Base-by-base conservation (phyloP, 2,113 vertebrate species). In the Pontoporia blainvillei region DNA sequence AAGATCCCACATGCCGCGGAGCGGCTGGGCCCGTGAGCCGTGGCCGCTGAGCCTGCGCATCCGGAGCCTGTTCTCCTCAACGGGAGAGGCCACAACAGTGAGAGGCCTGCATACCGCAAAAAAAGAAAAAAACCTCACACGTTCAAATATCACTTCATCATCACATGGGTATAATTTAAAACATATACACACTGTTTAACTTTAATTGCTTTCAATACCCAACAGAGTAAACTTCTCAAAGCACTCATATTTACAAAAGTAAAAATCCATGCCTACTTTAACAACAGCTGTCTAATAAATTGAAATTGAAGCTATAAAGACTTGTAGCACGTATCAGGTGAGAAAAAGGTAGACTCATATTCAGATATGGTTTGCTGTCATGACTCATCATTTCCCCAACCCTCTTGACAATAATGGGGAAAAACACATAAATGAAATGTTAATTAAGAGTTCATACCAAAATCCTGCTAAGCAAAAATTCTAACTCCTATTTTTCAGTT, bases 401-500 rank as follows among this genome's bases (percentile, higher is more conserved):
- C 15, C 29, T 92, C 27, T 76, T 93, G 64, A 57, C 36, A 83
- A 41, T 69, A 73, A 92, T 6, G 2, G 20, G 5, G 5, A 57
- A 64, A 90, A 73, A 27, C 3, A 49, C 15, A 18, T 86, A 86
- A 81, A 3, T 95, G 29, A 71, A 84, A 72, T 64, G 15, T 78
- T 93, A 91, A 86, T 29, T 91, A 13, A 27, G 34, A 41, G 4
- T 25, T 86, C 72, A 69, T 52, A 86, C 4, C 14, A 96, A 87
- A 93, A 76, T 95, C 39, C 62, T 90, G 34, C 75, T 94, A 69
- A 57, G 21, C 8, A 88, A 95, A 95, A 95, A 90, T 81, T 66
- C 66, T 90, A 34, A 64, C 23, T 86, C 20, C 34, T 93, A 5
- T 57, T 61, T 85, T 73, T 72, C 57, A 1, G 36, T 95, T 72